These are phyloP conservation scores for Diplazon laetatorius DNA, from an alignment of 2,888 invertebrate species.

Conservation along the genomic window DNA sequence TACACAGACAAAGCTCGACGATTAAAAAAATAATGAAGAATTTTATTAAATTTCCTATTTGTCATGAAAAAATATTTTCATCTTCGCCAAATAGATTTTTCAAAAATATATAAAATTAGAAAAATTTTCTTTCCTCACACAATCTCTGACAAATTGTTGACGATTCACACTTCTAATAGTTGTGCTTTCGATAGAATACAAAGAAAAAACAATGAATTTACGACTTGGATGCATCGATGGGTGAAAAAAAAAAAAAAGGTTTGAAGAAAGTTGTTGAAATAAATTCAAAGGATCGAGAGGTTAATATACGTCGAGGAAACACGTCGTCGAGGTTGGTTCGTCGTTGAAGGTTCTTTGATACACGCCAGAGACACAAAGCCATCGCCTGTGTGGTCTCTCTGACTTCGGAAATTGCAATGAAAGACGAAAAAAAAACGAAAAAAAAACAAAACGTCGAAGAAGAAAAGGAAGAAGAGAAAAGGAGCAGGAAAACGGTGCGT, in stretches of 20 bases:
- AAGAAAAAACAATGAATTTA: neutral
- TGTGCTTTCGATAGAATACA: too few species aligned
- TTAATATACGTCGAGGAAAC: too few species aligned
- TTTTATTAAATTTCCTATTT: too few species aligned
- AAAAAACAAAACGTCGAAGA: conserved; percentile 19
- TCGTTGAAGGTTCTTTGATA: conserved; percentile 63
- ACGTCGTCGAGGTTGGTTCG: conserved; percentile 32
- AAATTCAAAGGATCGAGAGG: conserved; percentile 9
- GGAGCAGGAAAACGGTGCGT: conserved; percentile 54
- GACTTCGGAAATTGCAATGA: conserved; percentile 42
- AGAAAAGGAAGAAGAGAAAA: conserved; percentile 65
- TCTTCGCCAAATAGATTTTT: too few species aligned
- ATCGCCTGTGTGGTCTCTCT: conserved; percentile 55
- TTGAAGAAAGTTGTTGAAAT: neutral
- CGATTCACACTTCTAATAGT: too few species aligned
- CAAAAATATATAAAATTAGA: too few species aligned
- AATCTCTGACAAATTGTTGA: too few species aligned
- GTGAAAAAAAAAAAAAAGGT: too few species aligned
- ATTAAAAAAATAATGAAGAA: too few species aligned
- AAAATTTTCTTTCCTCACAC: too few species aligned
- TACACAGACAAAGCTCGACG: neutral
- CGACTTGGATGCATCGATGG: neutral
- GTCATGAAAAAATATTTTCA: too few species aligned
- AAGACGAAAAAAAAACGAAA: conserved; percentile 54
- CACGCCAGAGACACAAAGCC: conserved; percentile 42